A percentile compares a stretch with the other conserved stretches of the same genome.
These are phyloP conservation scores for Drosophila sproati DNA, from an alignment of 1,140 invertebrate species.

Conservation along the genomic window DNA sequence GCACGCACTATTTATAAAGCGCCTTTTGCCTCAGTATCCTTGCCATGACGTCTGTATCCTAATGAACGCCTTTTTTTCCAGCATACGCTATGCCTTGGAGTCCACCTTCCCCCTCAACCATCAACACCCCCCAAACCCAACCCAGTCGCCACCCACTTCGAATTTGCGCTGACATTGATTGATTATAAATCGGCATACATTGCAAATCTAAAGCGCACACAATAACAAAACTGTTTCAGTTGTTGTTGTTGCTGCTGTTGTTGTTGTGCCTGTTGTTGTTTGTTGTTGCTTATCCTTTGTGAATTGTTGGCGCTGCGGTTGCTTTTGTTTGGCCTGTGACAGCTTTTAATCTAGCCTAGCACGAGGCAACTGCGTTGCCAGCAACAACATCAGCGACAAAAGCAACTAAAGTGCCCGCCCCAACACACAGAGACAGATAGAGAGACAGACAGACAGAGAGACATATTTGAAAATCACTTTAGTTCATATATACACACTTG, in stretches of 20 bases:
- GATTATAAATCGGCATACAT: slow-evolving; percentile 83
- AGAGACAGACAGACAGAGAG: slow-evolving; percentile 5
- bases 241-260: slow-evolving; percentile 30
- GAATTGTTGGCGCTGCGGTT: slow-evolving; percentile 68
- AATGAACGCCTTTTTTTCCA: slow-evolving; percentile 71
- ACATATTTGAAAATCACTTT: slow-evolving; percentile 82
- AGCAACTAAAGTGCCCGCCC: slow-evolving; percentile 58
- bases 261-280: slow-evolving; percentile 12
- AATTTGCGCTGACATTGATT: slow-evolving; percentile 82
- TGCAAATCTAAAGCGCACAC: slow-evolving; percentile 79
- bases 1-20: slow-evolving; percentile 82
- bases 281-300: slow-evolving; percentile 70
- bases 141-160: slow-evolving; percentile 52
- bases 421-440: not conserved
- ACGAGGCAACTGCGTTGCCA: slow-evolving; percentile 56
- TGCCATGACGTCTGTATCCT: slow-evolving; percentile 77
- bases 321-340: slow-evolving; percentile 81
- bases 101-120: not conserved
- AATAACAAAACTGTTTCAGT: slow-evolving; percentile 65
- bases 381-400: slow-evolving; percentile 43
- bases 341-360: slow-evolving; percentile 81
- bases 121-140: not conserved
- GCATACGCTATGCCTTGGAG: slow-evolving; percentile 62
- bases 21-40: slow-evolving; percentile 55
- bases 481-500: slow-evolving; percentile 39